These are phyloP conservation scores for Aethes cnicana DNA, from an alignment of 2,888 invertebrate species.

Conservation along the genomic window DNA sequence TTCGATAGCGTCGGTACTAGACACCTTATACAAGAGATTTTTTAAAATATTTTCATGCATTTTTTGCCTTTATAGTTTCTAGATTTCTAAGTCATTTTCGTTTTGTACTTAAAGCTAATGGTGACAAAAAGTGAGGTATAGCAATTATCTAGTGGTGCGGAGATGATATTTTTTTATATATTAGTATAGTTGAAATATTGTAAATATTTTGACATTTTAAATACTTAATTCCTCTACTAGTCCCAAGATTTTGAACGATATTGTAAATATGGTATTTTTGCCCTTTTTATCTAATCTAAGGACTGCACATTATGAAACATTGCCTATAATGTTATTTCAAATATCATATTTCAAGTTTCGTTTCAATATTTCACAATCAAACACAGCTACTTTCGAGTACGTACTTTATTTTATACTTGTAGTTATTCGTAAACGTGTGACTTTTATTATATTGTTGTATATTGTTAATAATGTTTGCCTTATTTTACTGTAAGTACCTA, in stretches of 20 bases:
- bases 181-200: slow-evolving; percentile 39
- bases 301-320: slow-evolving; percentile 25
- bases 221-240: slow-evolving; percentile 52
- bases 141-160: slow-evolving; percentile 33
- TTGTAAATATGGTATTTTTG: slow-evolving; percentile 41
- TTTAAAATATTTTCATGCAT: slow-evolving; percentile 28
- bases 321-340: background rate
- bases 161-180: slow-evolving; percentile 48
- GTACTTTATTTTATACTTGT: background rate
- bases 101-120: slow-evolving; percentile 28
- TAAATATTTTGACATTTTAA: slow-evolving; percentile 38
- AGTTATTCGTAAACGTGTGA: background rate
- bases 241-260: slow-evolving; percentile 42
- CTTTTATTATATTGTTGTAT: slow-evolving; percentile 11
- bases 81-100: slow-evolving; percentile 23
- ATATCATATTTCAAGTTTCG: background rate
- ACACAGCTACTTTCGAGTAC: background rate
- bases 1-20: too few species aligned
- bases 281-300: slow-evolving; percentile 45
- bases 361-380: background rate
- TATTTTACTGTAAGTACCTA: slow-evolving; percentile 20
- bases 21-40: slow-evolving; percentile 21
- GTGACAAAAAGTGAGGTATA: slow-evolving; percentile 40
- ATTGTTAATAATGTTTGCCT: slow-evolving; percentile 17
- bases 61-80: slow-evolving; percentile 32